Evolutionary conservation across 1,140 invertebrate genomes (phyloP), one percentile per base, ranked within the genome.

Genomic region (Bacillus rossius): DNA sequence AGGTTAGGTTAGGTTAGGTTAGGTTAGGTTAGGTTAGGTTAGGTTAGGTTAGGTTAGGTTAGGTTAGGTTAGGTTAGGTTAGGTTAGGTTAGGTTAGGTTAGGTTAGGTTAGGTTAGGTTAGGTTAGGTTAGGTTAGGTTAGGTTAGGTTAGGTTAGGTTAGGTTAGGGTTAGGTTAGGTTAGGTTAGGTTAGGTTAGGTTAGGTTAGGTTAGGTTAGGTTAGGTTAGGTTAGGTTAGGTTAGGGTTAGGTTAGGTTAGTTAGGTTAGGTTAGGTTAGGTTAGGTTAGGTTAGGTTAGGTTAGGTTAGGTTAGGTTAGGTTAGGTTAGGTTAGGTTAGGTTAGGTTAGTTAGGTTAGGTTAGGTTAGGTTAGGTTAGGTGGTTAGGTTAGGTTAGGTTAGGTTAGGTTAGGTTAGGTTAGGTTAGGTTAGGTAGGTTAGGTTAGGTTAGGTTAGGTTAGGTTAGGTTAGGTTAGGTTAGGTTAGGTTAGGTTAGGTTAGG

Each of bases 181-280:
- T 60, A 50, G 62, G 62, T 63, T 63, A 50, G 40, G 63, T 64
- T 64, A 60, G 63, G 62, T 64, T 64, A 60, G 61, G 61, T 64
- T 65, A 61, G 64, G 64, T 61, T 65, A 61, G 58, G 64, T 65
- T 65, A 65, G 64, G 64, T 65, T 65, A 61, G 58, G 34, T 65
- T 59, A 61, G 64, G 54, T 65, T 65, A 55, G 62, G 63, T 53
- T 53, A 41, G 51, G 51, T 53, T 53, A n/a, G 38, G 34, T 65
- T 59, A 61, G 64, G 54, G 65, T 65, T 60, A 63, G 58, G 58
- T 63, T 53, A 60, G 51, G 50, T 60, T 25, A 55, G 61, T 63
- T 63, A 63, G 61, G 62, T 63, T 63, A 63, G 55, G 55, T 63
- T 63, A 52, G 51, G 62, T 63, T 54, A 43, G 43, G 61, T 63